Evolutionary conservation across 2,113 vertebrate species (phyloP), one percentile per base, ranked within the genome.

Genomic region (Lamprotornis superbus): DNA sequence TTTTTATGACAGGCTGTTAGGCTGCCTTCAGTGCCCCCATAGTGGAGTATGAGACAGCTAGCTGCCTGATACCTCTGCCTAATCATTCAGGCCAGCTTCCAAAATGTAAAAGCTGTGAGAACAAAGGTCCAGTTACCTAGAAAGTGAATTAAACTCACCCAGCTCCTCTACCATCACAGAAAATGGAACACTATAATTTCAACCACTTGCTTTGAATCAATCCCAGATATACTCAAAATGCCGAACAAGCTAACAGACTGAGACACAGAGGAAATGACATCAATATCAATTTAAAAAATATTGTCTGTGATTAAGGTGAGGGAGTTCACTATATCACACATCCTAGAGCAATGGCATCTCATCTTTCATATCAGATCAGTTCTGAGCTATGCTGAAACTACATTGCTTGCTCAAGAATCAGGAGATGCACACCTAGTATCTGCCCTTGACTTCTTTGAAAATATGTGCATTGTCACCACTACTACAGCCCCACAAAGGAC

Each of bases 391-490:
- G 52, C 8, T 68, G 28, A 75, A 77, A 76, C n/a, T 11, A 65
- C 44, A n/a, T 1, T 31, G 20, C n/a, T 77, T 68, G 14, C 55
- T 81, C 37, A 65, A 57, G 61, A 85, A 76, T 39, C 47, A 80
- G 23, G n/a, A 93, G 42, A 40, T 31, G 21, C 22, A 71, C 30
- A 53, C 16, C 33, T 31, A 44, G 22, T 28, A 61, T 35, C 20
- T 53, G 7, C 39, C 33, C 37, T 27, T 22, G 11, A 47, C n/a
- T 83, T 53, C 33, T 81, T 21, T 60, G 22, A 77, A 89, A 95
- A 52, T 12, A 60, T 2, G 3, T 5, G 10, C 0, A 0, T 15
- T 49, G 53, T 30, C 23, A 77, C 31, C 60, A 49, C 40, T 71
- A 56, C 14, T 30, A 39, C 31, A 78, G 20, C 22, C 63, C 20